Percentiles rank a stretch among this genome's conserved stretches.
phyloP scores from a whole-genome alignment of 2,888 invertebrate genomes.

The Tillus elongatus region DNA sequence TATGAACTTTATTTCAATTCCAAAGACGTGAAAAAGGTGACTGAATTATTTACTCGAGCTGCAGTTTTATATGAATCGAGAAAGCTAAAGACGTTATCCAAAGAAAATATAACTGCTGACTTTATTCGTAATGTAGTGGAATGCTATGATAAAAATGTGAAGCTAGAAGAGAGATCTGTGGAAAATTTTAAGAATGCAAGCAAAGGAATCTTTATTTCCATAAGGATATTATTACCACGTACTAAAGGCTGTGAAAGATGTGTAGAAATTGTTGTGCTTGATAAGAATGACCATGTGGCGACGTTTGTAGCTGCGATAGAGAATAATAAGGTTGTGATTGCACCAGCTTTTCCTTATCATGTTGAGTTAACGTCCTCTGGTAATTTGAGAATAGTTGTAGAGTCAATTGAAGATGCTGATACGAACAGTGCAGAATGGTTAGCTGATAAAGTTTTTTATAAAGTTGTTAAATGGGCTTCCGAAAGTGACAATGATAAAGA shows the following conservation, averaged over 20 bases:
- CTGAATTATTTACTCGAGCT: conserved; percentile 29
- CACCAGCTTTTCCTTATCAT: conserved; percentile 46
- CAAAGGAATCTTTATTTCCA: conserved; percentile 35
- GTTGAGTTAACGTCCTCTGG: conserved; percentile 29
- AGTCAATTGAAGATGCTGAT: conserved; percentile 40
- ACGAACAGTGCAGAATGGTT: conserved; percentile 46
- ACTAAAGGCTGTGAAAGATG: conserved; percentile 27
- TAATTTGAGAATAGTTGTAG: conserved; percentile 38
- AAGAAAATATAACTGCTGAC: conserved; percentile 26
- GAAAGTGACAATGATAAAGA: conserved; percentile 35
- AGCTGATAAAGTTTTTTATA: conserved; percentile 47
- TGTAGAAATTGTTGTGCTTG: conserved; percentile 36
- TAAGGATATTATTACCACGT: conserved; percentile 42
- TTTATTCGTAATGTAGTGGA: conserved; percentile 31
- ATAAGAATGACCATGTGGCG: conserved; percentile 38
- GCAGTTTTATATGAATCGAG: conserved; percentile 35
- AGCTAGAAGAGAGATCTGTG: conserved; percentile 22
- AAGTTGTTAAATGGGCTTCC: conserved; percentile 55
- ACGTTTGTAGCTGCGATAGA: conserved; percentile 45
- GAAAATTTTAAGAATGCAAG: conserved; percentile 21
- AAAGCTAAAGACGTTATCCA: conserved; percentile 26
- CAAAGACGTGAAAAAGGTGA: conserved; percentile 23
- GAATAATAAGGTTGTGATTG: conserved; percentile 35
- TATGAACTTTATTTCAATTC: conserved; percentile 28
- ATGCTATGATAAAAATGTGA: conserved; percentile 29